Conservation (phyloP, 2,797 vertebrate species). For the Chaenodraco wilsoni region DNA sequence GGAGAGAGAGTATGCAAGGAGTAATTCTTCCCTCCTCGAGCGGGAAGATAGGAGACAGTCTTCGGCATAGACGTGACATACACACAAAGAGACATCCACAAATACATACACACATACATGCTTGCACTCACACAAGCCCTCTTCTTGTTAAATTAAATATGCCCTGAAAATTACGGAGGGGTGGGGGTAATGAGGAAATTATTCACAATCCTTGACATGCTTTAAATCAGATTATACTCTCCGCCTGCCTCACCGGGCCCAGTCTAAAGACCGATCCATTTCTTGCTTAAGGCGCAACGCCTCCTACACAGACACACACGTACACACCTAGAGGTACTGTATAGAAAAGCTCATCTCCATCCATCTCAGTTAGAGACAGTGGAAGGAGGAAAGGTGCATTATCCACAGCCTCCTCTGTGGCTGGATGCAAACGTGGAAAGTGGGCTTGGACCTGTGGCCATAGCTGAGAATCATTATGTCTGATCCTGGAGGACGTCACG, state of each 20-base stretch:
- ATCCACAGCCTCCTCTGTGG: slow-evolving; percentile 58
- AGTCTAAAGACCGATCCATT: slow-evolving; percentile 74
- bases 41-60: slow-evolving; percentile 65
- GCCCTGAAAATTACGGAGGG: slow-evolving; percentile 74
- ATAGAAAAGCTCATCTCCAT: slow-evolving; percentile 71
- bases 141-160: slow-evolving; percentile 80
- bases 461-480: slow-evolving; percentile 60
- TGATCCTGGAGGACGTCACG: slow-evolving; percentile 49
- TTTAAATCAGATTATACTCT: slow-evolving; percentile 83
- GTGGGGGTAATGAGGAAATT: slow-evolving; percentile 80
- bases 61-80: slow-evolving; percentile 59
- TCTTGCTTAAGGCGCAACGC: slow-evolving; percentile 63
- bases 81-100: slow-evolving; percentile 38
- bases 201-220: slow-evolving; percentile 81
- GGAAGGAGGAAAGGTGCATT: slow-evolving; percentile 58
- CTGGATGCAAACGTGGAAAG: slow-evolving; percentile 55
- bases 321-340: slow-evolving; percentile 32
- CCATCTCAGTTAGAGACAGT: slow-evolving; percentile 73
- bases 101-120: slow-evolving; percentile 1
- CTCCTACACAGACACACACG: slow-evolving; percentile 40
- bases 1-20: slow-evolving; percentile 57
- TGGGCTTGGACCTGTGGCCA: slow-evolving; percentile 65
- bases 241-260: slow-evolving; percentile 65
- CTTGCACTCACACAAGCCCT: slow-evolving; percentile 33
- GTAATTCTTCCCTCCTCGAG: slow-evolving; percentile 67